These are phyloP conservation scores for Macaria notata DNA, from an alignment of 2,888 invertebrate species.

Conservation along the genomic window DNA sequence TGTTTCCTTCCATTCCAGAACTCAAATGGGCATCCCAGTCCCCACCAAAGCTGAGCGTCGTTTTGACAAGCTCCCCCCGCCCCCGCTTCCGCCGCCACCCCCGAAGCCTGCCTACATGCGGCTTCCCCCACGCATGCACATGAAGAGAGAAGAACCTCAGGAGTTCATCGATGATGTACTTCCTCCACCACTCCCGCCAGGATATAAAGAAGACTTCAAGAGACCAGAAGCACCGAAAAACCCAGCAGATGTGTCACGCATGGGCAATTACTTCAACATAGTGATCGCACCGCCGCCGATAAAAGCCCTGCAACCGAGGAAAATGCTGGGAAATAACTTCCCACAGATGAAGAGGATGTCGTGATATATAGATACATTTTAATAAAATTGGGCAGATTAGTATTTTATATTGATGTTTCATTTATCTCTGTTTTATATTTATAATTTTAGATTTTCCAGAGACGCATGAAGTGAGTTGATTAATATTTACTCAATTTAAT, in stretches of 20 bases:
- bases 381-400: too few species aligned
- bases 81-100: slow-evolving; percentile 13
- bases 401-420: too few species aligned
- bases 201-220: slow-evolving; percentile 49
- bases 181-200: slow-evolving; percentile 31
- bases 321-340: slow-evolving; percentile 51
- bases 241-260: slow-evolving; percentile 62
- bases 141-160: slow-evolving; percentile 47
- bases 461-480: too few species aligned
- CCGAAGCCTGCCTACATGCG: slow-evolving; percentile 39
- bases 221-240: slow-evolving; percentile 34
- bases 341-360: slow-evolving; percentile 41
- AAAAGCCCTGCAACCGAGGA: slow-evolving; percentile 68
- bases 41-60: slow-evolving; percentile 48
- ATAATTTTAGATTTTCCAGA: too few species aligned
- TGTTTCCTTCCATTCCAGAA: slow-evolving; percentile 46
- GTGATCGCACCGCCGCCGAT: slow-evolving; percentile 76
- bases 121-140: slow-evolving; percentile 42
- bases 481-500: too few species aligned
- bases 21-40: slow-evolving; percentile 77
- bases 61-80: slow-evolving; percentile 38
- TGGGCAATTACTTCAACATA: slow-evolving; percentile 78
- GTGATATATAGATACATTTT: neutral
- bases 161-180: slow-evolving; percentile 47
- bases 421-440: too few species aligned